These are phyloP conservation scores for Bombus impatiens DNA, from an alignment of 1,140 invertebrate genomes.

Conservation along the genomic window DNA sequence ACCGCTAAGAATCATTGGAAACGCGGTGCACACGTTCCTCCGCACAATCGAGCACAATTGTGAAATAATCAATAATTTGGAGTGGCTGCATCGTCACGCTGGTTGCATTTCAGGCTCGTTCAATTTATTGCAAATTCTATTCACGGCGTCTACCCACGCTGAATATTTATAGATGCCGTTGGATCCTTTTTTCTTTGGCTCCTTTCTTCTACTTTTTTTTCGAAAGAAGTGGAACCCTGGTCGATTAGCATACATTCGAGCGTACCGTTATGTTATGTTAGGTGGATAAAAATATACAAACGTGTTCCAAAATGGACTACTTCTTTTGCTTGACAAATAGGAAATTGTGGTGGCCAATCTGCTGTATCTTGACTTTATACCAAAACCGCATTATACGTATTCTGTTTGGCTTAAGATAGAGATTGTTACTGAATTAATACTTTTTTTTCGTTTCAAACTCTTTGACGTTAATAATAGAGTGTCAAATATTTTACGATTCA, in stretches of 20 bases:
- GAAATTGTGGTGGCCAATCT: conserved; percentile 1
- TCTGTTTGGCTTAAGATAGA: background rate
- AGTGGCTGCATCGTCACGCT: background rate
- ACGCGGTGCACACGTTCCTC: background rate
- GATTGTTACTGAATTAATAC: background rate
- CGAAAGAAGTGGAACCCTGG: background rate
- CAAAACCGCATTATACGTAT: background rate
- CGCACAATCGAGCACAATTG: background rate
- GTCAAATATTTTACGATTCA: background rate
- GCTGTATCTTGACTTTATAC: background rate
- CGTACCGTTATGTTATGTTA: background rate
- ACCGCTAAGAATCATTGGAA: background rate
- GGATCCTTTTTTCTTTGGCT: background rate
- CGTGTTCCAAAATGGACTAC: background rate
- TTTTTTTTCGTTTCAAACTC: background rate
- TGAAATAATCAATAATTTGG: conserved; percentile 34
- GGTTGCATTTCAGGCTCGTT: conserved; percentile 2
- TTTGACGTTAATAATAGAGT: too few species aligned
- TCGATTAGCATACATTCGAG: background rate
- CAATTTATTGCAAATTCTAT: conserved; percentile 9
- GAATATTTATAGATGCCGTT: background rate
- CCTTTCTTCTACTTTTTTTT: background rate
- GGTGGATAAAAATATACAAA: background rate
- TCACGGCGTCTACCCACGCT: background rate
- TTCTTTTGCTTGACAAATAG: background rate